These are phyloP conservation scores for Entelurus aequoreus DNA, from an alignment of 2,113 vertebrate species.

Conservation along the genomic window DNA sequence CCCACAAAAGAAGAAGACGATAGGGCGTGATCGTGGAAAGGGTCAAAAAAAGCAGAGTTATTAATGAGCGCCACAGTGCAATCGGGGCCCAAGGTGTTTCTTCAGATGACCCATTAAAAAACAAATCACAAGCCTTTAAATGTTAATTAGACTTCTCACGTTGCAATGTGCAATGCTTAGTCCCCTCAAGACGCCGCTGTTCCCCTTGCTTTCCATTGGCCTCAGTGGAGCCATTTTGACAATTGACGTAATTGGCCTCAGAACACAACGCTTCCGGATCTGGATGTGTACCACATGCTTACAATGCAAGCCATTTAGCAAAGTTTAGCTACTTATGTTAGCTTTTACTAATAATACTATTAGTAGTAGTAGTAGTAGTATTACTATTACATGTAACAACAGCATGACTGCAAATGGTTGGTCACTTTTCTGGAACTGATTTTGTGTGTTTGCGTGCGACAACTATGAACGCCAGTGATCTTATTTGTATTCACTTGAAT, in stretches of 20 bases:
- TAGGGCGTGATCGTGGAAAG: conserved; percentile 32
- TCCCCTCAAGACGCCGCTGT: conserved; percentile 66
- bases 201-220: conserved; percentile 51
- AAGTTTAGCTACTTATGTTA: no score
- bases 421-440: no score
- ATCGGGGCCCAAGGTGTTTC: conserved; percentile 22
- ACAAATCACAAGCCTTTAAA: conserved; percentile 23
- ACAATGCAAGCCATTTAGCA: no score
- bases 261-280: conserved; percentile 24
- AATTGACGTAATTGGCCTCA: conserved; percentile 24
- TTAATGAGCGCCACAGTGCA: conserved; percentile 23
- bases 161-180: conserved; percentile 60
- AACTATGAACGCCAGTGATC: no score
- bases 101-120: conserved; percentile 38
- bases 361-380: no score
- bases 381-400: no score
- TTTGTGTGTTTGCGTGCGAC: no score
- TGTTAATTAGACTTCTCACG: conserved; percentile 66
- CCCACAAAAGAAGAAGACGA: conserved; percentile 23
- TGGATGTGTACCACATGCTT: conserved; percentile 9
- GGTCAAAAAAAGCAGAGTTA: conserved; percentile 37
- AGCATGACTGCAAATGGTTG: no score
- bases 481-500: no score
- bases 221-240: conserved; percentile 33
- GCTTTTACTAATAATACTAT: no score